Base-by-base conservation (phyloP, 2,888 invertebrate species). In the Lepeophtheirus nordmannii region DNA sequence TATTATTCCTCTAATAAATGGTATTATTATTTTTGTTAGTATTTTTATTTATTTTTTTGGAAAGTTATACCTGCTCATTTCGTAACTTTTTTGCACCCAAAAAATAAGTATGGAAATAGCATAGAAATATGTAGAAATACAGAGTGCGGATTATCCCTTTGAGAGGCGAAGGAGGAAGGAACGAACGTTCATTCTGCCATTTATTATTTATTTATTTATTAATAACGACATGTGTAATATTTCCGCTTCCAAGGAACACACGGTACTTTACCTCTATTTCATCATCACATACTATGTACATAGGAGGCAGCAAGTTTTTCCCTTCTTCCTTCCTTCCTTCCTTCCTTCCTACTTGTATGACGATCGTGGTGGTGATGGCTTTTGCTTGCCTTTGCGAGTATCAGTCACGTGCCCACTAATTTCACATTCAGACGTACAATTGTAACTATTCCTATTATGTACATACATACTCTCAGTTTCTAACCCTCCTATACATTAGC, bases 201-300 rank as follows among this genome's bases (percentile, higher is more conserved):
- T 5, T 30, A 30, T 30, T 30, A 5, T 2, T 30, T 30, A 30
- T 30, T 30, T 7, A 2, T 30, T 7, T 5, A 30, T 30, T 2
- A 30, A 30, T 7, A 30, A 30, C 30, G 30, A 30, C 30, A 30
- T 30, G 7, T 30, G 30, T 30, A n/a, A 46, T 46, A n/a, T 46
- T 46, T 46, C 53, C 53, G 60, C 11, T 22, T 11, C 30, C n/a
- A 23, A 17, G 17, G 60, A 12, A 38, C 60, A 14, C 38, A 38
- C 30, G 60, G 30, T 23, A 23, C 30, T n/a, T 23, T 38, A 23
- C 60, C 60, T 23, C 38, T 11, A 23, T 12, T 17, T 17, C 23
- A 41, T 22, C 10, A 62, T 22, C 17, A 17, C 11, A 62, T 58
- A 46, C 41, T 53, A 17, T 11, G 62, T 64, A 59, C 64, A 40